Percentiles rank a stretch among this genome's conserved stretches.
Evolutionary conservation across 2,113 vertebrate genomes (phyloP).

Genomic region (Atrichornis clamosus): DNA sequence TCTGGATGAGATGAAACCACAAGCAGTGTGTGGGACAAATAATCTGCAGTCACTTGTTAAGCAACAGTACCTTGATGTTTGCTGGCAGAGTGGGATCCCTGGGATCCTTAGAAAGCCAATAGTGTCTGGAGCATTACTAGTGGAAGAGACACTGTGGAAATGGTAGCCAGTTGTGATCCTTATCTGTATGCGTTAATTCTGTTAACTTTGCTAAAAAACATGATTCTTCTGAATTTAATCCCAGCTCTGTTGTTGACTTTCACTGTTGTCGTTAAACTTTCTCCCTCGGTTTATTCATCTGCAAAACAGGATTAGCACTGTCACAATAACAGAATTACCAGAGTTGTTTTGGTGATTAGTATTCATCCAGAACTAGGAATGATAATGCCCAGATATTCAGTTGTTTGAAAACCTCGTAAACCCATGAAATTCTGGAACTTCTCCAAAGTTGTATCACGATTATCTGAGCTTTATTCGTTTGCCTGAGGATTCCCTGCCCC

Average conservation of each 20-base stretch:
- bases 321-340: not conserved
- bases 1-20: not conserved
- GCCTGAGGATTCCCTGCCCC: not conserved
- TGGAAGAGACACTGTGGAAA: not conserved
- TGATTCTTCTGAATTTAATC: not conserved
- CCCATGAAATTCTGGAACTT: not conserved
- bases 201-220: not conserved
- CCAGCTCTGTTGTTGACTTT: not conserved
- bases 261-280: not conserved
- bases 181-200: not conserved
- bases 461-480: not conserved
- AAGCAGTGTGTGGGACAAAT: not conserved
- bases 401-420: not conserved
- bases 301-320: not conserved
- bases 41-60: not conserved
- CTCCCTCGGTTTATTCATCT: not conserved
- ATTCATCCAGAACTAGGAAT: slow-evolving; percentile 11
- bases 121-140: not conserved
- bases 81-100: not conserved
- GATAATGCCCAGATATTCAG: slow-evolving; percentile 5
- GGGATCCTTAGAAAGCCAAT: not conserved
- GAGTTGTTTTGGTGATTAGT: not conserved
- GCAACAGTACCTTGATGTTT: not conserved
- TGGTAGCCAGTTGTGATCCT: not conserved
- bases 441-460: not conserved